Conservation (phyloP, 2,797 vertebrate species). For the Cirrhinus molitorella region DNA sequence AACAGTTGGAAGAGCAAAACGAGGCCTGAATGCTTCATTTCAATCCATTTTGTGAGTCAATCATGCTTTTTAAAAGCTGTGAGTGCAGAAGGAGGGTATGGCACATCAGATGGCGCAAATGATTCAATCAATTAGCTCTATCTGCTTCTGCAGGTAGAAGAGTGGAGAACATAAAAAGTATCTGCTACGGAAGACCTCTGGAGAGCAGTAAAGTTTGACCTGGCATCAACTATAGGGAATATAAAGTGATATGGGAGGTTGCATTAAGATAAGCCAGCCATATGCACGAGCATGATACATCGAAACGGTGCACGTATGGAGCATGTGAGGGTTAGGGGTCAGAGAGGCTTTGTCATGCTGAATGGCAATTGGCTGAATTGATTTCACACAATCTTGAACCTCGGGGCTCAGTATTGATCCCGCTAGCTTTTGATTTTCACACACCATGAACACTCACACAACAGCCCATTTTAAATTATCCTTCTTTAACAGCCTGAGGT, state of each 20-base stretch:
- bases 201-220: conserved; percentile 47
- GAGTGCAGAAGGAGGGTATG: conserved; percentile 69
- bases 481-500: conserved; percentile 39
- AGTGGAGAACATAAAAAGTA: conserved; percentile 17
- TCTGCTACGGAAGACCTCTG: conserved; percentile 9
- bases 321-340: conserved; percentile 48
- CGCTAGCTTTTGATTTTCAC: conserved; percentile 54
- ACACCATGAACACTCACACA: conserved; percentile 46
- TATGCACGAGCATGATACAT: conserved; percentile 34
- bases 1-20: conserved; percentile 63
- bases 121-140: conserved; percentile 77
- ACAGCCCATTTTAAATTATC: conserved; percentile 52
- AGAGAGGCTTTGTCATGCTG: conserved; percentile 36
- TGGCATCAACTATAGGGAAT: conserved; percentile 25
- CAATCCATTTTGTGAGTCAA: conserved; percentile 72
- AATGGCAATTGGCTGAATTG: conserved; percentile 51
- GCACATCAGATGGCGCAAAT: conserved; percentile 69
- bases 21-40: conserved; percentile 65
- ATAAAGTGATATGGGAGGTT: conserved; percentile 5
- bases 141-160: conserved; percentile 61
- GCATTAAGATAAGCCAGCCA: conserved; percentile 47
- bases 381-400: conserved; percentile 54
- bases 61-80: conserved; percentile 68
- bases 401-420: conserved; percentile 54
- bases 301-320: not conserved